Percentiles rank a stretch among this genome's conserved stretches.
Conservation (phyloP, 2,888 invertebrate genomes). For the Chalcis sispes region DNA sequence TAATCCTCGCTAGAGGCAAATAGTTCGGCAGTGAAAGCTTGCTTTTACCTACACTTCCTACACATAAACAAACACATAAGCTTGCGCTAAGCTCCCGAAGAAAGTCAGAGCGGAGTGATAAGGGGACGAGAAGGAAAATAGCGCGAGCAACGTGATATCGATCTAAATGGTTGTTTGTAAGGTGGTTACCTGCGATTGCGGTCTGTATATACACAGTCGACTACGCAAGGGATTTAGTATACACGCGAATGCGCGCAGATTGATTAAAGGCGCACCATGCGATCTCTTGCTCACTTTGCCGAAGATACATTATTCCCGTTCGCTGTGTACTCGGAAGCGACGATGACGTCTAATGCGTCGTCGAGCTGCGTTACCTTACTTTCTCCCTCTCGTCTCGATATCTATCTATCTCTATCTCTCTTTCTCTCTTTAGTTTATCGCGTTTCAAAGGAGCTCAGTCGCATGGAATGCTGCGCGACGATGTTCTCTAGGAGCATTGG, state of each 20-base stretch:
- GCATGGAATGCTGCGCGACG: neutral
- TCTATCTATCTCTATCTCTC: neutral
- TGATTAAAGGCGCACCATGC: slow-evolving; percentile 2
- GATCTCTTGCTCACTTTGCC: neutral
- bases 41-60: neutral
- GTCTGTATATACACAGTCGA: neutral
- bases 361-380: neutral
- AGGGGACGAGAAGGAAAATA: slow-evolving; percentile 9
- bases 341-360: slow-evolving; percentile 19
- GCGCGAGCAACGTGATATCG: slow-evolving; percentile 20
- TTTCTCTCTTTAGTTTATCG: neutral
- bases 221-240: too few species aligned
- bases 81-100: neutral
- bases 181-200: neutral
- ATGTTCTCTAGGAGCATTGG: neutral
- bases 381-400: neutral
- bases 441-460: neutral
- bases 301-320: neutral
- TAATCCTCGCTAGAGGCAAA: too few species aligned
- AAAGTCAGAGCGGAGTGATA: neutral
- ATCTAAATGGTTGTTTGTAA: slow-evolving; percentile 23
- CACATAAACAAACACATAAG: neutral
- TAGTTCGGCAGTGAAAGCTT: too few species aligned
- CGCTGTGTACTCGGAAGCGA: neutral
- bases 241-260: neutral